phyloP scores from a whole-genome alignment of 2,888 invertebrate species.

The Lasius fuliginosus region DNA sequence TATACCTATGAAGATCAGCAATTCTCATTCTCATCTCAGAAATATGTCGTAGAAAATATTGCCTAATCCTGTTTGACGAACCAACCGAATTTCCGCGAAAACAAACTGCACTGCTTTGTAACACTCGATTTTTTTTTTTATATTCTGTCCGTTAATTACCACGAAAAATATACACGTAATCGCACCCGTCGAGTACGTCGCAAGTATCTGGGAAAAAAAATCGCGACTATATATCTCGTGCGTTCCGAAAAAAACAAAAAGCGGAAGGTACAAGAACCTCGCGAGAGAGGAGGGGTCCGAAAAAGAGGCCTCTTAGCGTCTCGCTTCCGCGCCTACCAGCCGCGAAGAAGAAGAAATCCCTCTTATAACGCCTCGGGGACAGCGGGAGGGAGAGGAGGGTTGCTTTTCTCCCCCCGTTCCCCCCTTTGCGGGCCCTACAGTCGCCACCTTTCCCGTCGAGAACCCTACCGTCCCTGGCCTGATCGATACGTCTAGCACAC shows the following conservation, averaged over 20 bases:
- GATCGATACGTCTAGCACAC: conserved; percentile 84
- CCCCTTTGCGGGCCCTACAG: conserved; percentile 18
- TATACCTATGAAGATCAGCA: not conserved
- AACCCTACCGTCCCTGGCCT: conserved; percentile 74
- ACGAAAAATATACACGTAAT: not conserved
- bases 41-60: not conserved
- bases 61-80: not conserved
- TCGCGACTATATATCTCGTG: not conserved
- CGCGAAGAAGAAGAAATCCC: conserved; percentile 75
- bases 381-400: not conserved
- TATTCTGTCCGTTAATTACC: not conserved
- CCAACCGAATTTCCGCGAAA: not conserved
- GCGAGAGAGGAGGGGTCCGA: conserved; percentile 20
- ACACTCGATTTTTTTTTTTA: not conserved
- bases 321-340: conserved; percentile 80
- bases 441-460: conserved; percentile 60
- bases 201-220: not conserved
- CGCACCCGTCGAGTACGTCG: not conserved
- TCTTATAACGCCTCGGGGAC: conserved; percentile 76
- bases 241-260: conserved; percentile 28
- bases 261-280: conserved; percentile 31
- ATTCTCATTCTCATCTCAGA: not conserved
- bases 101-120: not conserved
- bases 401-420: conserved; percentile 54
- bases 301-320: conserved; percentile 59